Conservation (phyloP, 2,888 invertebrate species). For the Proisotoma minuta region DNA sequence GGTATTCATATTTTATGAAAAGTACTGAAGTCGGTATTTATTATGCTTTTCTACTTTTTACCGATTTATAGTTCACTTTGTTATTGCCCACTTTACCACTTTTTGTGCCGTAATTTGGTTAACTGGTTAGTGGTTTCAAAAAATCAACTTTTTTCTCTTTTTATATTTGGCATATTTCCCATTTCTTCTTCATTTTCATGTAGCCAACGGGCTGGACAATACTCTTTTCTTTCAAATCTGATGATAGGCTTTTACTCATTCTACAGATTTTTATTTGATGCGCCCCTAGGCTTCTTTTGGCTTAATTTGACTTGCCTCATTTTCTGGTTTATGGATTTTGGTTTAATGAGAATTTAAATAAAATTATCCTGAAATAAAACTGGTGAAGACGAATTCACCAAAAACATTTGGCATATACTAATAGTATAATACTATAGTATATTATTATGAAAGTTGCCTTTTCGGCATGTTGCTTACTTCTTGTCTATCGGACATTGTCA, state of each 20-base stretch:
- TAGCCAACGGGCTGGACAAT: constrained; percentile 19
- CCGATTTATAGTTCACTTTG: background rate
- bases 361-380: too few relatives aligned
- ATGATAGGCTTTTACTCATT: constrained; percentile 31
- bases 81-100: background rate
- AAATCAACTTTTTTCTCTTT: background rate
- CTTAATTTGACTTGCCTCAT: constrained; percentile 3
- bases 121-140: background rate
- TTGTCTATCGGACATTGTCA: too few relatives aligned
- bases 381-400: too few relatives aligned
- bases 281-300: constrained; percentile 24
- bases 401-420: too few relatives aligned
- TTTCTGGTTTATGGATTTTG: too few relatives aligned
- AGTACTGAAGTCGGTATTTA: background rate
- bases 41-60: background rate
- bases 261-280: constrained; percentile 36
- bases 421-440: too few relatives aligned
- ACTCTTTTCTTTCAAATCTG: constrained; percentile 28
- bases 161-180: background rate
- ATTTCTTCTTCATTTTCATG: background rate
- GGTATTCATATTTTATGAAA: background rate
- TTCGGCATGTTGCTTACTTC: too few relatives aligned
- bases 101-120: background rate
- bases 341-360: too few relatives aligned
- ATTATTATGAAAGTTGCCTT: too few relatives aligned